phyloP scores from a whole-genome alignment of 2,888 invertebrate genomes.

The Drosophila monieri region DNA sequence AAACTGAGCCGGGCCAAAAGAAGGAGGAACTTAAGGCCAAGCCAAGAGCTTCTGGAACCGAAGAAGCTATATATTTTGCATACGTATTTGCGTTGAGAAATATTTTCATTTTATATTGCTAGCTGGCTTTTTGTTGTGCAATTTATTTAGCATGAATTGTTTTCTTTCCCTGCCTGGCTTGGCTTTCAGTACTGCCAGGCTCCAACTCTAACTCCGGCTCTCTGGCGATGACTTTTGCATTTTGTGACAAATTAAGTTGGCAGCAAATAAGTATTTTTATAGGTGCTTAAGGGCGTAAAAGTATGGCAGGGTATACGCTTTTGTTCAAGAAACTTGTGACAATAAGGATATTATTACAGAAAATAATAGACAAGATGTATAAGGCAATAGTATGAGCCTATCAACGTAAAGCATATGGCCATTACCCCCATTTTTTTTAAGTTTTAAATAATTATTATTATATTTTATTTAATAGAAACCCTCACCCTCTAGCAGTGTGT shows the following conservation, averaged over 20 bases:
- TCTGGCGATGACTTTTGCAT: constrained; percentile 56
- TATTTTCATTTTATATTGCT: constrained; percentile 53
- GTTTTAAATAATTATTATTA: not conserved
- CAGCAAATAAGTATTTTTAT: constrained; percentile 68
- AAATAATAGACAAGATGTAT: not conserved
- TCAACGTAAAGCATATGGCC: too few species aligned
- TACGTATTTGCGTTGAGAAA: constrained; percentile 63
- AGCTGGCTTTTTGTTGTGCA: constrained; percentile 54
- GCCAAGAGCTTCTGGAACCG: constrained; percentile 30
- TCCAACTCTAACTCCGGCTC: constrained; percentile 13
- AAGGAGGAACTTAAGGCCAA: constrained; percentile 46
- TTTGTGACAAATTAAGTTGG: constrained; percentile 75
- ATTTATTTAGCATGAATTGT: constrained; percentile 72
- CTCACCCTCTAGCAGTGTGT: not conserved
- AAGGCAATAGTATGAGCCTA: too few species aligned
- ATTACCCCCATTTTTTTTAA: too few species aligned
- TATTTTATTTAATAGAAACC: not conserved
- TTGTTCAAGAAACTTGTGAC: not conserved
- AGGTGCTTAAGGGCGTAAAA: constrained; percentile 21
- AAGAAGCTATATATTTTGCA: constrained; percentile 64
- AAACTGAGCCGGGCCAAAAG: constrained; percentile 40
- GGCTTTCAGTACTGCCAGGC: constrained; percentile 4
- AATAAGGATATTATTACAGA: not conserved
- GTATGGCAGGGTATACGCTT: not conserved
- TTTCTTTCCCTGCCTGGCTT: constrained; percentile 51